Conservation (phyloP, 2,113 vertebrate genomes). For the Peromyscus maniculatus region DNA sequence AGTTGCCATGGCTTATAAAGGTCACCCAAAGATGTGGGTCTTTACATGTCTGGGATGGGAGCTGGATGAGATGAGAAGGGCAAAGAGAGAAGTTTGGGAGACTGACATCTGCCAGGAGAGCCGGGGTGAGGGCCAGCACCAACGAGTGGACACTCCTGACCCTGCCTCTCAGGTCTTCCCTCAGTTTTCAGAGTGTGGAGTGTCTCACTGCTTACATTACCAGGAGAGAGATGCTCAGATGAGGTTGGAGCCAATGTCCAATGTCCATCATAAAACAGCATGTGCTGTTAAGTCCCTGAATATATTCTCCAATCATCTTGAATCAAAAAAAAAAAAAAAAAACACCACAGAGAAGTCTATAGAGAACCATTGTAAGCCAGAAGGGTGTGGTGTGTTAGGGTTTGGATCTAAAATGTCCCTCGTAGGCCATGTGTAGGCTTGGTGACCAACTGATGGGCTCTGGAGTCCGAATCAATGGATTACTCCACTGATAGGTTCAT, state of each 20-base stretch:
- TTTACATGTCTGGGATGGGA: neutral
- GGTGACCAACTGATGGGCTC: neutral
- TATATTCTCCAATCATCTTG: neutral
- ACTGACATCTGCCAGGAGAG: neutral
- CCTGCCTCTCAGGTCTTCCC: rapidly evolving
- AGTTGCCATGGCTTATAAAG: neutral
- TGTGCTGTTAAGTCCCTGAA: neutral
- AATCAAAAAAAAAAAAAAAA: neutral
- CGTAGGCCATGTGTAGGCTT: neutral
- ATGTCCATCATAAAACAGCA: neutral
- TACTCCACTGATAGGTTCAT: neutral
- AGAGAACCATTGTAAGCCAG: neutral
- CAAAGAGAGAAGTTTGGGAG: neutral
- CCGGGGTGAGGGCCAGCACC: too few relatives aligned
- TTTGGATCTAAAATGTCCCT: constrained; percentile 8
- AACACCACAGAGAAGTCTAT: neutral
- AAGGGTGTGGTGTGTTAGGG: neutral
- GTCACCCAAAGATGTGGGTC: neutral
- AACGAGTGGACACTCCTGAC: neutral
- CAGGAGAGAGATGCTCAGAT: neutral
- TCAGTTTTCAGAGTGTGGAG: neutral
- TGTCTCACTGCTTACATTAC: too few relatives aligned
- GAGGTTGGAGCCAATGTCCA: neutral
- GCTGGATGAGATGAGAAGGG: neutral
- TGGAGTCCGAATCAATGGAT: neutral